Evolutionary conservation across 2,797 vertebrate genomes (phyloP), one percentile per base, ranked within the genome.

Genomic region (Sebastes steindachneri): DNA sequence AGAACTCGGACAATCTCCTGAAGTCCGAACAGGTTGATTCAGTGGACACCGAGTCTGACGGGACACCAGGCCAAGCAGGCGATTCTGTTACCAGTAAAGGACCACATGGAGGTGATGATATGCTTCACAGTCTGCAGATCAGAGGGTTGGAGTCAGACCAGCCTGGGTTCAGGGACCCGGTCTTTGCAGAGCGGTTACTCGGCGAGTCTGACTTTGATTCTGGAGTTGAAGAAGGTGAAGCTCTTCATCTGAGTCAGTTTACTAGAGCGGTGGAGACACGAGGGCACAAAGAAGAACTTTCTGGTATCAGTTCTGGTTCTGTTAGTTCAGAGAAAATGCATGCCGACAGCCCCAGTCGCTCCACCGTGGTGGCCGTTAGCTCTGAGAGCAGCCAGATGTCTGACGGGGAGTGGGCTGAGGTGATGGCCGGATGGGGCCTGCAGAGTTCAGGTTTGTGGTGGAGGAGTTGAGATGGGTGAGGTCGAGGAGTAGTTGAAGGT

Each of bases 201-300:
- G 4, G 15, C 2, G 23, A n/a, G 21, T 70, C 71, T 12, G 67
- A 71, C 66, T 84, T 58, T 66, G 26, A 80, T 37, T 59, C 65
- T 88, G 67, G 54, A 29, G 9, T 9, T 51, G 59, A 53, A 25
- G 45, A 66, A 51, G n/a, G 9, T 62, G 75, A 81, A 75, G 26
- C 28, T 19, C 59, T 78, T 79, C 15, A 12, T 68, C 72, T 1
- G 8, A 65, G 19, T 78, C 77, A 70, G 57, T 82, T 87, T 51
- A 54, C 48, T 35, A 51, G 25, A 65, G 35, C 31, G 59, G 59
- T 15, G 3, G 62, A 14, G 31, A 37, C 21, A 2, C 9, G 1
- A 23, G 12, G 29, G 12, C 33, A 51, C 1, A 4, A 37, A 63
- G 37, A 33, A 15, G 15, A 54, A 1, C 23, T 59, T 26, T 54